Evolutionary conservation across 2,888 invertebrate genomes (phyloP), one percentile per base, ranked within the genome.

Genomic region (Sesia apiformis): DNA sequence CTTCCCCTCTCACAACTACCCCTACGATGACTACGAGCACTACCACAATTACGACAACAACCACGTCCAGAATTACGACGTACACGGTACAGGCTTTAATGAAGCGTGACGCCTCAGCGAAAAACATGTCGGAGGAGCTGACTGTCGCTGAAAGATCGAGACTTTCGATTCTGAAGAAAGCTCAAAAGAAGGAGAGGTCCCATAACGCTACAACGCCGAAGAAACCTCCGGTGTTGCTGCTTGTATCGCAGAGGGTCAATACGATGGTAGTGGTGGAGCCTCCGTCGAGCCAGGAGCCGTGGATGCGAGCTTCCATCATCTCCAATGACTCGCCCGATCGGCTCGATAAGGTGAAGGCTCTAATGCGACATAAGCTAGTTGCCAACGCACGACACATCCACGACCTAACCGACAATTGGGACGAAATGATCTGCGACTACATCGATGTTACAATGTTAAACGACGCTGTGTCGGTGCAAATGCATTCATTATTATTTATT

Each of bases 321-420:
- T 57, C 63, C 1, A 69, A 69, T 0, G 82, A 87, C 40, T 64
- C 78, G 0, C 80, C 82, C 0, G 67, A 66, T 4, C 69, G 69
- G 5, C 56, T 84, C 3, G 67, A 66, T 0, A 63, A 61, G n/a
- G 84, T 83, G 6, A 84, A 83, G 59, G 70, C 64, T 2, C 59
- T 87, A 38, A 85, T 88, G 85, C 72, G 85, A 3, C 71, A 70
- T 5, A 84, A 84, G 56, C 64, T 88, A 40, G 69, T 87, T 2
- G 65, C 78, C 0, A 65, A 70, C 38, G 80, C 86, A 2, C 74
- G 67, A 39, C 74, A 59, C 55, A 77, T 86, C 5, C 74, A 75
- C n/a, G 85, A 86, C 4, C 72, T 87, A 3, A 81, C 81, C 0
- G 78, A 81, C 8, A 75, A 87, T 60, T 86, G 86, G 86, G 85